Conservation (phyloP, 2,797 vertebrate species). For the Manis crassicaudata region DNA sequence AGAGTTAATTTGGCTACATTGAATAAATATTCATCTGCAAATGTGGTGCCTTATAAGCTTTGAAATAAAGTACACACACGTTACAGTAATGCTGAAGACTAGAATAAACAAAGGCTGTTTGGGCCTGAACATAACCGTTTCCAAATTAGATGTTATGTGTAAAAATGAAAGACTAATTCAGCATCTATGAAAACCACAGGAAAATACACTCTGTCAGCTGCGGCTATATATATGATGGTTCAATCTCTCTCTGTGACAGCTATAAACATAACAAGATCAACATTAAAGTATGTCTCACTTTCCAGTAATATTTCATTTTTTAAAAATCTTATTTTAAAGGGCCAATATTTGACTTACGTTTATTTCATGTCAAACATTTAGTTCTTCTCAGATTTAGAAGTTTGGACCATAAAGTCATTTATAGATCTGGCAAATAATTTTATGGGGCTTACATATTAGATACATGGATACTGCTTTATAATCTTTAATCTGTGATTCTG, state of each 20-base stretch:
- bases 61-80: background rate
- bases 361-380: background rate
- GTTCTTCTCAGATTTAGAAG: background rate
- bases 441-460: background rate
- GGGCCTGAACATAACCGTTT: background rate
- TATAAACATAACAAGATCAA: background rate
- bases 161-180: background rate
- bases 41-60: background rate
- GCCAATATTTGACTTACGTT: background rate
- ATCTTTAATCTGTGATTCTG: too few species aligned
- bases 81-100: background rate
- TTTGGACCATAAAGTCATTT: background rate
- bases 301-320: background rate
- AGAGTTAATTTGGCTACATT: background rate
- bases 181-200: background rate
- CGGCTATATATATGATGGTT: background rate
- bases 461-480: background rate
- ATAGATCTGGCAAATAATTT: too few species aligned
- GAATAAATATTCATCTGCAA: background rate
- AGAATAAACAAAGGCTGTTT: background rate
- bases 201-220: background rate
- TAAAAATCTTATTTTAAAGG: background rate
- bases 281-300: background rate
- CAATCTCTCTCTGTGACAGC: background rate
- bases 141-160: background rate